phyloP scores from a whole-genome alignment of 2,113 vertebrate species.

The Mobula hypostoma region DNA sequence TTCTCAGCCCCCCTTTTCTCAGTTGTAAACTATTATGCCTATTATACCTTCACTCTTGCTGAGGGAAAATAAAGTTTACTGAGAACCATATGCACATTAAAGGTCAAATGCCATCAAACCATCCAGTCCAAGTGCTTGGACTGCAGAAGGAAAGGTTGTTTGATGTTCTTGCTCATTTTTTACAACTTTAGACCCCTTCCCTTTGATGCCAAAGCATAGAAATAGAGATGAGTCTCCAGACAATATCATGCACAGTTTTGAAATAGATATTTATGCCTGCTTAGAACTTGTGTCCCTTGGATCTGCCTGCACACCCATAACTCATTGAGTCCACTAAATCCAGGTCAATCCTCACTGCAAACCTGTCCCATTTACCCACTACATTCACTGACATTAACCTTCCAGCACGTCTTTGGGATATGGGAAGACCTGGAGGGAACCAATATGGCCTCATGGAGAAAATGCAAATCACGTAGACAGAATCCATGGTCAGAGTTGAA shows the following conservation, averaged over 20 bases:
- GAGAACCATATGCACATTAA: neutral
- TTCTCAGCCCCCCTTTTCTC: neutral
- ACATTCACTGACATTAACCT: too few relatives aligned
- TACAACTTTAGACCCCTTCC: neutral
- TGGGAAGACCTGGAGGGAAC: too few relatives aligned
- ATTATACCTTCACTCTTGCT: neutral
- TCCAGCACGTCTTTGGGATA: too few relatives aligned
- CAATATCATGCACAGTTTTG: too few relatives aligned
- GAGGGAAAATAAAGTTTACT: neutral
- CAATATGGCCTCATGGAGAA: too few relatives aligned
- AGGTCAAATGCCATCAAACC: neutral
- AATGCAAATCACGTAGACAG: too few relatives aligned
- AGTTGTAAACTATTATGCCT: neutral
- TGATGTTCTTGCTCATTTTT: neutral
- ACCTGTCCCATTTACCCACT: too few relatives aligned
- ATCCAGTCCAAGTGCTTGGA: neutral
- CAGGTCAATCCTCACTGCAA: too few relatives aligned
- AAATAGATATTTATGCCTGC: neutral
- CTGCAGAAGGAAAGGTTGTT: neutral
- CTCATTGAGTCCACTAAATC: too few relatives aligned
- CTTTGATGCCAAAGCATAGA: neutral
- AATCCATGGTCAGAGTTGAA: too few relatives aligned
- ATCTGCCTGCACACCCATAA: too few relatives aligned
- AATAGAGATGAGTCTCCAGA: neutral
- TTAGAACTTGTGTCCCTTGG: neutral